These are phyloP conservation scores for Typhlichthys subterraneus DNA, from an alignment of 2,797 vertebrate species.

Conservation along the genomic window DNA sequence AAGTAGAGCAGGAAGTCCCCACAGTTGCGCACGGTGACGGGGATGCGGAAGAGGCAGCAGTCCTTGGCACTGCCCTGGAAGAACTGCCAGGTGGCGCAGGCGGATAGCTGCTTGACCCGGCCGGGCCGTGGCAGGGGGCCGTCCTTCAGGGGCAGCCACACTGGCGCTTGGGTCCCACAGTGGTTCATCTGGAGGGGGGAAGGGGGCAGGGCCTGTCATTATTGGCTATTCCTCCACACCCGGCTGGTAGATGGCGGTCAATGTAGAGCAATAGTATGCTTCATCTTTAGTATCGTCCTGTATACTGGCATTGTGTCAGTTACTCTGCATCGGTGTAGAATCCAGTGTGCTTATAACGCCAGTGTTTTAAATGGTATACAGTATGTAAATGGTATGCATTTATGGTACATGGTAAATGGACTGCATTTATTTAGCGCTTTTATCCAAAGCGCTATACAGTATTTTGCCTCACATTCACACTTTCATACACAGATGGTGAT, in stretches of 20 bases:
- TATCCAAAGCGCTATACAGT: no score
- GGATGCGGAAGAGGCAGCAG: constrained; percentile 80
- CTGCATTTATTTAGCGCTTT: no score
- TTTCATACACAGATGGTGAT: no score
- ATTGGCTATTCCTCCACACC: constrained; percentile 33
- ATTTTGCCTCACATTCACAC: no score
- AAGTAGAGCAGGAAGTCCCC: constrained; percentile 78
- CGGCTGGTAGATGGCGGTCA: constrained; percentile 3
- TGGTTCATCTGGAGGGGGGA: constrained; percentile 76
- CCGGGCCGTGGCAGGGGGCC: constrained; percentile 62
- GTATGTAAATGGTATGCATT: no score
- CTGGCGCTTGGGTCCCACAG: constrained; percentile 82
- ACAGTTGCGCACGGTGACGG: constrained; percentile 74
- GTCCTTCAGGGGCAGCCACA: constrained; percentile 78
- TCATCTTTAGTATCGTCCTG: no score
- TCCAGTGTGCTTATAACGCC: no score
- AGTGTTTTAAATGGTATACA: no score
- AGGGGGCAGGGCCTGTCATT: constrained; percentile 39
- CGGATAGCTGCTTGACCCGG: constrained; percentile 65
- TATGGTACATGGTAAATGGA: no score
- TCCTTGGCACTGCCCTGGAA: constrained; percentile 71
- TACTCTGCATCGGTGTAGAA: no score
- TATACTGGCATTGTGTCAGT: no score
- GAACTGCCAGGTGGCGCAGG: constrained; percentile 80
- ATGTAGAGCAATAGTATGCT: no score